Evolutionary conservation across 1,140 invertebrate species (phyloP).

Genomic region (Propsilocerus akamusi): DNA sequence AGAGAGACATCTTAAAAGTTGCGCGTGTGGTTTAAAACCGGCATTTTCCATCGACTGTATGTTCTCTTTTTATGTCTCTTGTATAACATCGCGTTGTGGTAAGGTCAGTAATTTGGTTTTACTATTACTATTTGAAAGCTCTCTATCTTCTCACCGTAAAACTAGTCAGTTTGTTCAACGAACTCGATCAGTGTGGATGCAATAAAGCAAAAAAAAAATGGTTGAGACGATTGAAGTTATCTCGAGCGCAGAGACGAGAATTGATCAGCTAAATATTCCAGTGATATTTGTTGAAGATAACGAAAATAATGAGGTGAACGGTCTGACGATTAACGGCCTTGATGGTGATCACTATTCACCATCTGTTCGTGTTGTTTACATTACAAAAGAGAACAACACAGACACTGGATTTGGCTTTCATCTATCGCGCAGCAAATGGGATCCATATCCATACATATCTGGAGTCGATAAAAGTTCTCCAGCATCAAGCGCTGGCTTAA

Average conservation of each 20-base stretch:
- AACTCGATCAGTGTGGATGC: not conserved
- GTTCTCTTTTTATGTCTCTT: not conserved
- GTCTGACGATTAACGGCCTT: not conserved
- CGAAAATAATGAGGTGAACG: not conserved
- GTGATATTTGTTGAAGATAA: not conserved
- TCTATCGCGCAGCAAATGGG: slow-evolving; percentile 44
- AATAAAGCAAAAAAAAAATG: not conserved
- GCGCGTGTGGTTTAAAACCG: not conserved
- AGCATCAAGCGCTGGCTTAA: slow-evolving; percentile 27
- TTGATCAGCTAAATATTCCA: not conserved
- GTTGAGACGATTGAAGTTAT: not conserved
- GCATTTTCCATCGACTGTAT: not conserved
- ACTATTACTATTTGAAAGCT: not conserved
- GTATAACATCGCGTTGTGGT: not conserved
- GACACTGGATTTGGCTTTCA: slow-evolving; percentile 32
- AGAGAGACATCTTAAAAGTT: not conserved
- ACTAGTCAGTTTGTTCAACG: not conserved
- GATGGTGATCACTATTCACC: slow-evolving; percentile 13
- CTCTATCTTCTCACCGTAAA: not conserved
- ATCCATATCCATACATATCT: slow-evolving; percentile 48
- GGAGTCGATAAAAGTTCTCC: slow-evolving; percentile 26
- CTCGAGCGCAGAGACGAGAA: not conserved
- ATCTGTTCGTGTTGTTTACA: slow-evolving; percentile 17
- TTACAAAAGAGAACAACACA: slow-evolving; percentile 14
- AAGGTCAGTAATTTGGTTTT: slow-evolving; percentile 1